phyloP scores from a whole-genome alignment of 2,797 vertebrate genomes.

The Bucorvus abyssinicus region DNA sequence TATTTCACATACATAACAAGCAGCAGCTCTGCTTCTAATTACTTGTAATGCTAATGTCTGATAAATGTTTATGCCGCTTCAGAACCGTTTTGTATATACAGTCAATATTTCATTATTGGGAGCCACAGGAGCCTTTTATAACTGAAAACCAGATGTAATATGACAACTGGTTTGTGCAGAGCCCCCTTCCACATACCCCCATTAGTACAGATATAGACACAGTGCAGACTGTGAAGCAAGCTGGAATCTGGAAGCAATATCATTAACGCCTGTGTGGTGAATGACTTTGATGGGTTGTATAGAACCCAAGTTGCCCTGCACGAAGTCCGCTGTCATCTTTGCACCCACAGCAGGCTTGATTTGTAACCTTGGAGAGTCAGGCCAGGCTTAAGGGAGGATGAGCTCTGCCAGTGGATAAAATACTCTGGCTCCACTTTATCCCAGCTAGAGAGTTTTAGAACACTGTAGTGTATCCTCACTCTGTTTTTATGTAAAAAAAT shows the following conservation, averaged over 20 bases:
- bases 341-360: background rate
- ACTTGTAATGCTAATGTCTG: constrained; percentile 27
- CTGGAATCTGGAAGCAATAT: background rate
- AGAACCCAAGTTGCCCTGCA: background rate
- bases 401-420: background rate
- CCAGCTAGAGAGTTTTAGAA: background rate
- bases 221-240: background rate
- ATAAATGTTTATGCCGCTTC: background rate
- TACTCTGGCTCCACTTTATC: background rate
- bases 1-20: constrained; percentile 7
- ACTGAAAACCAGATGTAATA: background rate
- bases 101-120: background rate
- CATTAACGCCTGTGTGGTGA: accelerated
- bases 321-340: background rate
- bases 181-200: background rate
- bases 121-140: background rate
- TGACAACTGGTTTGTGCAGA: background rate
- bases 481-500: background rate
- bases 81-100: background rate
- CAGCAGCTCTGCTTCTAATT: constrained; percentile 14
- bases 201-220: background rate
- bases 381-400: background rate
- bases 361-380: background rate
- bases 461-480: background rate
- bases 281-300: background rate